phyloP scores from a whole-genome alignment of 2,888 invertebrate genomes.

The Galerucella calmariensis region DNA sequence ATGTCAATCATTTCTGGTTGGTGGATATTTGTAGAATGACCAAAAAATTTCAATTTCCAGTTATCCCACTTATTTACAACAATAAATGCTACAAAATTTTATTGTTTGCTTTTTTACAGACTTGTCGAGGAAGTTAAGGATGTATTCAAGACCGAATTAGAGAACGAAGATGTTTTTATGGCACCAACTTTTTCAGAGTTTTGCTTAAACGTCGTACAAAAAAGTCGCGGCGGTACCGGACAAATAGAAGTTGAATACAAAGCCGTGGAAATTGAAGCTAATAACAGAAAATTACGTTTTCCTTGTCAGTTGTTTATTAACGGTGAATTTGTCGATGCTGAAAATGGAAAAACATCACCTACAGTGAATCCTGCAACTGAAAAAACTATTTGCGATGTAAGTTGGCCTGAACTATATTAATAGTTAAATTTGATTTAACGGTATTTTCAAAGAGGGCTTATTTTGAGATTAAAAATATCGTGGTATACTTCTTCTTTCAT shows the following conservation, averaged over 20 bases:
- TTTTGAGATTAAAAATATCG: too few species aligned
- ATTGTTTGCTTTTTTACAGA: conserved; percentile 59
- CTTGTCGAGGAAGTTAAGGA: conserved; percentile 94
- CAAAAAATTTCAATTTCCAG: too few species aligned
- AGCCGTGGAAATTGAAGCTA: conserved; percentile 80
- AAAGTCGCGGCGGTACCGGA: conserved; percentile 72
- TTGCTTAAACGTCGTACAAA: conserved; percentile 73
- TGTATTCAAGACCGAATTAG: conserved; percentile 77
- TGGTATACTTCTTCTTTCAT: too few species aligned
- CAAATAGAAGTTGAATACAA: conserved; percentile 74
- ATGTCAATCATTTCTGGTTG: too few species aligned
- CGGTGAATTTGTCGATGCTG: conserved; percentile 88
- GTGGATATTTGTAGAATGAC: too few species aligned
- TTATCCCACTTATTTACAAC: too few species aligned
- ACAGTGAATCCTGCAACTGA: conserved; percentile 90
- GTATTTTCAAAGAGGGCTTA: too few species aligned
- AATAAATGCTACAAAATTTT: too few species aligned
- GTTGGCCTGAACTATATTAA: conserved; percentile 26
- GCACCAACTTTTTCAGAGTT: conserved; percentile 90
- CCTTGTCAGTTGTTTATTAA: conserved; percentile 93
- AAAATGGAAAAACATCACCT: conserved; percentile 71
- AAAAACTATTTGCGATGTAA: conserved; percentile 77
- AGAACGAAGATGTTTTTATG: conserved; percentile 94
- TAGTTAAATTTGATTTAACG: too few species aligned
- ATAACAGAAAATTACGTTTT: conserved; percentile 86